Evolutionary conservation across 2,113 vertebrate species (phyloP).

Genomic region (Elanoides forficatus): DNA sequence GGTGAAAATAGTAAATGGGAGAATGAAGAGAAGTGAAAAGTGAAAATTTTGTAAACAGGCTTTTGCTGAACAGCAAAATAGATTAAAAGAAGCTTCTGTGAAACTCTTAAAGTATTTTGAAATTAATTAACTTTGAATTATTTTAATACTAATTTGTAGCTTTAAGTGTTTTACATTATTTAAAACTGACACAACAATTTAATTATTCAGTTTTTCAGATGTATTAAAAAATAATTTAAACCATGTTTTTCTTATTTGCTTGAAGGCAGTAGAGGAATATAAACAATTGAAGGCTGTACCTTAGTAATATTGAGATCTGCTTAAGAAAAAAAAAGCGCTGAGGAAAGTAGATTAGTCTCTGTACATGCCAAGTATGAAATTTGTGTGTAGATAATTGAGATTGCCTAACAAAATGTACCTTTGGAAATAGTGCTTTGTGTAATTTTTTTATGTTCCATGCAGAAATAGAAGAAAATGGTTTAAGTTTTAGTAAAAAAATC

Average conservation of each 20-base stretch:
- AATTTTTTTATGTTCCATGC: background rate
- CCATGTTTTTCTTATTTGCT: background rate
- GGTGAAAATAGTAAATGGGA: background rate
- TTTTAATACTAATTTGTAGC: background rate
- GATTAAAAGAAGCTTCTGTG: background rate
- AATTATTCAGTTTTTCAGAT: background rate
- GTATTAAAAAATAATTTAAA: background rate
- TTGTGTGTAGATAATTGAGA: background rate
- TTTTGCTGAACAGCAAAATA: background rate
- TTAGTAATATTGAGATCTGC: background rate
- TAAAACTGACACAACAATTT: background rate
- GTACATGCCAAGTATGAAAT: background rate
- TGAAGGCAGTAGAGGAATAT: background rate
- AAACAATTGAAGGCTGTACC: background rate
- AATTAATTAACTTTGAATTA: background rate
- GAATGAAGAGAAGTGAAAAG: background rate
- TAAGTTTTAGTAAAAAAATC: background rate
- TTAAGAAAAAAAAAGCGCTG: background rate
- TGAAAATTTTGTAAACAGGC: background rate
- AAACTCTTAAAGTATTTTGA: background rate
- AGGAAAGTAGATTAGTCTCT: background rate
- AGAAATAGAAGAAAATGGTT: background rate
- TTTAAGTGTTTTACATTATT: background rate
- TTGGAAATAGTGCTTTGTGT: background rate
- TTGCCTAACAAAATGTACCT: background rate